phyloP scores from a whole-genome alignment of 2,797 vertebrate species.

The Delichon dasypus region DNA sequence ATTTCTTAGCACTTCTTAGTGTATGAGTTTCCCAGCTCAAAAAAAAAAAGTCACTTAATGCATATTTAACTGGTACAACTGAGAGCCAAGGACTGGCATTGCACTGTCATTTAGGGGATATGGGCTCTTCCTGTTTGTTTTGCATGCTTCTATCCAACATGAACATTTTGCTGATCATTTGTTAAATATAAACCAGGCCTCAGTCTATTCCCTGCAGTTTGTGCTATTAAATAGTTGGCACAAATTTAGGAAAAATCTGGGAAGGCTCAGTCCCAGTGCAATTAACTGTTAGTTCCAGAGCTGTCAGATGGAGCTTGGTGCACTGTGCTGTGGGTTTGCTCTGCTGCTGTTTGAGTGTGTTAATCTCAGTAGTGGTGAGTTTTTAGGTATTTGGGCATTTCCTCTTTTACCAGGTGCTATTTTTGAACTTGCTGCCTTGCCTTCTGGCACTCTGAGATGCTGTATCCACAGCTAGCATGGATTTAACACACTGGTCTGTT shows the following conservation, averaged over 20 bases:
- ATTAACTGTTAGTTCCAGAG: not conserved
- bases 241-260: constrained; percentile 29
- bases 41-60: not conserved
- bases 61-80: not conserved
- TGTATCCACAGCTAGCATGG: not conserved
- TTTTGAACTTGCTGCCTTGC: not conserved
- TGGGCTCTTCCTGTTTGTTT: not conserved
- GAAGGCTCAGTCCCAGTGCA: not conserved
- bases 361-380: not conserved
- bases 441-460: not conserved
- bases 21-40: not conserved
- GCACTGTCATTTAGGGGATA: not conserved
- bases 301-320: not conserved
- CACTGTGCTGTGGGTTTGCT: not conserved
- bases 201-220: not conserved
- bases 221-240: not conserved
- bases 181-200: not conserved
- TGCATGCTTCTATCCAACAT: not conserved
- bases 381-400: not conserved
- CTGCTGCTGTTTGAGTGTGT: not conserved
- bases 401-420: not conserved
- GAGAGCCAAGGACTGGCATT: not conserved
- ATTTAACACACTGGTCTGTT: not conserved
- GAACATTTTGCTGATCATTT: not conserved
- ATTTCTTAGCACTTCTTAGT: not conserved